Evolutionary conservation across 2,113 vertebrate species (phyloP), one percentile per base, ranked within the genome.

Genomic region (Galemys pyrenaicus): DNA sequence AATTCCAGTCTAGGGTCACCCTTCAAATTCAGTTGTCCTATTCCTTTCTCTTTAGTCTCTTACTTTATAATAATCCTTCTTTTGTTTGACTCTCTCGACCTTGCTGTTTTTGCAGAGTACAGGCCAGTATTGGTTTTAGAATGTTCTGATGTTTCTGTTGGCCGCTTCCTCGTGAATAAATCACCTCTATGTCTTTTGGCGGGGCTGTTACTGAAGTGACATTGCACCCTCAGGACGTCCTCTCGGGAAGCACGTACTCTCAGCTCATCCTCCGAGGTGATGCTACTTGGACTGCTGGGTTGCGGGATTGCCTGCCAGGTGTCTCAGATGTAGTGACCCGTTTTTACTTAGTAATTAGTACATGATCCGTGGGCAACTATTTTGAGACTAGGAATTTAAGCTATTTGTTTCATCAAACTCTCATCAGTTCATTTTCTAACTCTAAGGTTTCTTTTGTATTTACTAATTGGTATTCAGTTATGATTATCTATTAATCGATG

Each of bases 241-340:
- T 13, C 1, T 49, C 9, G 10, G 15, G 30, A 49, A 65, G 22
- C 22, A 22, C 1, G 0, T 3, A 0, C 2, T 20, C 2, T 22
- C 3, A 2, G 1, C n/a, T 22, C 20, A 15, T 49, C 24, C 19
- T 11, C 3, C 6, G 11, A n/a, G 41, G 5, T 74, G 74, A 6
- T 30, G 24, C 22, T 3, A 0, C 54, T 70, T 54, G 39, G 51
- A 46, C n/a, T 20, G 15, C 12, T 62, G 24, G 65, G 26, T 22
- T 49, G 28, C 24, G 39, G n/a, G 9, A 32, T n/a, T 22, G 11
- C 46, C 65, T 74, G 26, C 16, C 46, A 56, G 37, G 46, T 67
- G 41, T 87, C 24, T 81, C 30, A 26, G 17, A 39, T 35, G 28
- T 32, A 32, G 30, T 67, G 67, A 22, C 0, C 22, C 28, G 6